A percentile compares a stretch with the other conserved stretches of the same genome.
Evolutionary conservation across 2,888 invertebrate species (phyloP).

Genomic region (Caenorhabditis wallacei): DNA sequence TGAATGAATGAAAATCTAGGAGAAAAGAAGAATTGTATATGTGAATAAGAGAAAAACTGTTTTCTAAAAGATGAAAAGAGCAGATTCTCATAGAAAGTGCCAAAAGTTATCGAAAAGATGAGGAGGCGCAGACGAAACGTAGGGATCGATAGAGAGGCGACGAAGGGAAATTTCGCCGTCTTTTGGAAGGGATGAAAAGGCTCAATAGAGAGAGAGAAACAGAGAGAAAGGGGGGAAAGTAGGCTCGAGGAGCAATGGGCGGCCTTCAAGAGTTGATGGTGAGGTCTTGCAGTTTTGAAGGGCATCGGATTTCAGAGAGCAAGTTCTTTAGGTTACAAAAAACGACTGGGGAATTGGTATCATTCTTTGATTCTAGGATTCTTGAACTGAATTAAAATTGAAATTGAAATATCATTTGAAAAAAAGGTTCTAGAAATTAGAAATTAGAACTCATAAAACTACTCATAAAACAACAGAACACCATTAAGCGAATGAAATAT

Average conservation of each 20-base stretch:
- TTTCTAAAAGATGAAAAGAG: constrained; percentile 21
- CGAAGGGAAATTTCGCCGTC: constrained; percentile 38
- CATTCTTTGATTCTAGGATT: not conserved
- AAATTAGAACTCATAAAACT: too few species aligned
- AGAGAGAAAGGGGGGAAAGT: constrained; percentile 1
- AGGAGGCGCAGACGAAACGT: constrained; percentile 36
- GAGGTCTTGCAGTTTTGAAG: constrained; percentile 15
- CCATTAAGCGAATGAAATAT: too few species aligned
- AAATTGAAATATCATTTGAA: too few species aligned
- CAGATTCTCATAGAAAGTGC: constrained; percentile 28
- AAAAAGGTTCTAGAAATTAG: too few species aligned
- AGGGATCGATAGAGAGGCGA: constrained; percentile 56
- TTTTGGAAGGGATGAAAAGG: constrained; percentile 35
- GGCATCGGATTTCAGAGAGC: constrained; percentile 42
- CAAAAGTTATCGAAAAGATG: constrained; percentile 34
- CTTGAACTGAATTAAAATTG: too few species aligned
- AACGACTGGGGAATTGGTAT: constrained; percentile 1
- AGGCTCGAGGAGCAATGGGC: constrained; percentile 39
- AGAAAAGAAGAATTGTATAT: not conserved
- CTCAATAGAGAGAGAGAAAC: constrained; percentile 37
- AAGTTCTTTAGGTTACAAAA: not conserved
- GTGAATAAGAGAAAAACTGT: not conserved
- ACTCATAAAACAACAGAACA: too few species aligned
- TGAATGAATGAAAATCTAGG: not conserved
- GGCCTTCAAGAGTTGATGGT: constrained; percentile 36